Evolutionary conservation across 2,113 vertebrate species (phyloP).

Genomic region (Eclectus roratus): DNA sequence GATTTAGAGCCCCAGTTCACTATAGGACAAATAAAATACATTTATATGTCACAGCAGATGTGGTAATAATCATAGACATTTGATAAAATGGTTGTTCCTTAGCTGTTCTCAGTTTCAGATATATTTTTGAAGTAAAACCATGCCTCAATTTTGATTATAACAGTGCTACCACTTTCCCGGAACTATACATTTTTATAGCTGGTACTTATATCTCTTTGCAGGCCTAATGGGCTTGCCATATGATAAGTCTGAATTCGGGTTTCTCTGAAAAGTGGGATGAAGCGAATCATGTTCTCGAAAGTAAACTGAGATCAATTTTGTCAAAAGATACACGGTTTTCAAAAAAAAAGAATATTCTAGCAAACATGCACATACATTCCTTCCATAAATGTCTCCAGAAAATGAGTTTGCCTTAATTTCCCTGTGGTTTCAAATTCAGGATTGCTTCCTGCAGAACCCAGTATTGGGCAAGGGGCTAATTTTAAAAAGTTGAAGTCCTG

Average conservation of each 20-base stretch:
- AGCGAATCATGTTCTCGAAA: neutral
- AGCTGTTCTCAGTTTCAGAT: neutral
- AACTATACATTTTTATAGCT: neutral
- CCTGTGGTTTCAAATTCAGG: neutral
- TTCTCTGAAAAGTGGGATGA: neutral
- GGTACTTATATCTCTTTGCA: neutral
- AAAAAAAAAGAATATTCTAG: neutral
- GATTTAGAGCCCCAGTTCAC: neutral
- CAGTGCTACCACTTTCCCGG: neutral
- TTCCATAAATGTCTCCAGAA: neutral
- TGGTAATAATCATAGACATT: neutral
- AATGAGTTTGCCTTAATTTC: neutral
- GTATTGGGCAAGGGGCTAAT: neutral
- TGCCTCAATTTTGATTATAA: neutral
- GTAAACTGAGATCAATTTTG: neutral
- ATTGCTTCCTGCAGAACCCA: neutral
- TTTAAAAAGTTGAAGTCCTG: neutral
- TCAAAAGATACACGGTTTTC: neutral
- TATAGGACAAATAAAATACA: neutral
- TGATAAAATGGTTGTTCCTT: neutral
- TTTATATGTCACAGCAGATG: neutral
- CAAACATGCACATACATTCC: neutral
- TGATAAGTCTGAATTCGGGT: neutral
- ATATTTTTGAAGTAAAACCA: neutral
- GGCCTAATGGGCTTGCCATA: neutral